Conservation (phyloP, 2,797 vertebrate species). For the Botia almorhae region DNA sequence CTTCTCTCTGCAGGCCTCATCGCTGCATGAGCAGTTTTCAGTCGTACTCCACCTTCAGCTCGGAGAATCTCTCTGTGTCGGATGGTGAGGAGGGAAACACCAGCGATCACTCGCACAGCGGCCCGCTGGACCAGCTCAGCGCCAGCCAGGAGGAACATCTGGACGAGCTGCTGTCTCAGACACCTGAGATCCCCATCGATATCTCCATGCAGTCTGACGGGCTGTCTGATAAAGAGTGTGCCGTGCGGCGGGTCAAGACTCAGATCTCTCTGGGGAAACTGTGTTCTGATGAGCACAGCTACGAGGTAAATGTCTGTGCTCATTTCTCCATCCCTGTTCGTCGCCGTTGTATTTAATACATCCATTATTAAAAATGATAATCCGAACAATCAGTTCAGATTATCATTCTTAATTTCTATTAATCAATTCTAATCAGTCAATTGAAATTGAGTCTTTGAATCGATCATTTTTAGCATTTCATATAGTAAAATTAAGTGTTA, state of each 20-base stretch:
- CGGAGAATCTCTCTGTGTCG: conserved; percentile 95
- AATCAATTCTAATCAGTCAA: too few species aligned
- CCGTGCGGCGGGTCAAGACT: conserved; percentile 95
- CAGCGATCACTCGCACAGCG: conserved; percentile 93
- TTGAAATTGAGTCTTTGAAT: too few species aligned
- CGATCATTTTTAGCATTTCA: too few species aligned
- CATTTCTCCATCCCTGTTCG: too few species aligned
- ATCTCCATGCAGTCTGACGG: conserved; percentile 97
- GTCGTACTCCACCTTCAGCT: conserved; percentile 98
- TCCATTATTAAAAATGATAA: too few species aligned
- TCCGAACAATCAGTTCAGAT: too few species aligned
- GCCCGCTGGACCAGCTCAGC: conserved; percentile 86
- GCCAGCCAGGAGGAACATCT: conserved; percentile 86
- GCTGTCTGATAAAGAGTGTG: conserved; percentile 97
- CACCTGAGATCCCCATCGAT: conserved; percentile 96
- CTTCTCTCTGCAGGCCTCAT: conserved; percentile 81
- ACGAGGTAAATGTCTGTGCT: conserved; percentile 81
- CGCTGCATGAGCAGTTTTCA: conserved; percentile 96
- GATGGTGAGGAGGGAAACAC: conserved; percentile 99
- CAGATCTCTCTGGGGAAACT: conserved; percentile 98
- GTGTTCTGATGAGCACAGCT: conserved; percentile 90
- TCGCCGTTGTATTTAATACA: too few species aligned
- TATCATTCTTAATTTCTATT: too few species aligned
- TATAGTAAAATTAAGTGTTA: too few species aligned
- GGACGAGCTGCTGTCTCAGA: conserved; percentile 94